phyloP scores from a whole-genome alignment of 2,888 invertebrate genomes.

The Drosophila birchii region DNA sequence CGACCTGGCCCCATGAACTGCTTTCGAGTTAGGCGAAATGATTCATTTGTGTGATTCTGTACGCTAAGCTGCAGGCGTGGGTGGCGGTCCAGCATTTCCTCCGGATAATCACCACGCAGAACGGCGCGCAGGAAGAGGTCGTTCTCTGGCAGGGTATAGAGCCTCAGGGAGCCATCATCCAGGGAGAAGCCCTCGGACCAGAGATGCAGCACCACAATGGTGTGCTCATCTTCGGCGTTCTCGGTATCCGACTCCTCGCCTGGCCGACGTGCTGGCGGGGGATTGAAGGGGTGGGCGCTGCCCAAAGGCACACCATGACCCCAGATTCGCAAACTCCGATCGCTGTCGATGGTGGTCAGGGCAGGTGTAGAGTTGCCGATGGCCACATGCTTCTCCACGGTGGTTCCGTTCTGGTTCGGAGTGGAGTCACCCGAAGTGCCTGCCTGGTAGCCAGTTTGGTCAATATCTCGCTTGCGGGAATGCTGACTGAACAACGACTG shows the following conservation, averaged over 20 bases:
- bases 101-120: constrained; percentile 64
- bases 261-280: constrained; percentile 35
- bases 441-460: constrained; percentile 29
- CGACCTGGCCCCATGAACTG: constrained; percentile 65
- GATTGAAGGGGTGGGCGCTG: constrained; percentile 65
- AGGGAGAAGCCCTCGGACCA: constrained; percentile 70
- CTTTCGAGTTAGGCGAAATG: constrained; percentile 54
- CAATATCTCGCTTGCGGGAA: constrained; percentile 8
- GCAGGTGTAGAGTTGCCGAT: constrained; percentile 64
- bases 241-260: constrained; percentile 53
- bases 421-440: constrained; percentile 46
- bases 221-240: constrained; percentile 40
- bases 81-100: constrained; percentile 54
- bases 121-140: constrained; percentile 57
- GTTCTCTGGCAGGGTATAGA: constrained; percentile 62
- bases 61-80: constrained; percentile 52
- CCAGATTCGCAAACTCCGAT: constrained; percentile 65
- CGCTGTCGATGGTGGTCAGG: constrained; percentile 61
- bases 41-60: constrained; percentile 62
- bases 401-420: neutral
- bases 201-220: constrained; percentile 57
- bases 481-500: constrained; percentile 35
- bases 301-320: constrained; percentile 63
- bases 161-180: constrained; percentile 57
- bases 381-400: constrained; percentile 41